Percentiles rank a stretch among this genome's conserved stretches.
Conservation (phyloP, 2,113 vertebrate genomes). For the human region DNA sequence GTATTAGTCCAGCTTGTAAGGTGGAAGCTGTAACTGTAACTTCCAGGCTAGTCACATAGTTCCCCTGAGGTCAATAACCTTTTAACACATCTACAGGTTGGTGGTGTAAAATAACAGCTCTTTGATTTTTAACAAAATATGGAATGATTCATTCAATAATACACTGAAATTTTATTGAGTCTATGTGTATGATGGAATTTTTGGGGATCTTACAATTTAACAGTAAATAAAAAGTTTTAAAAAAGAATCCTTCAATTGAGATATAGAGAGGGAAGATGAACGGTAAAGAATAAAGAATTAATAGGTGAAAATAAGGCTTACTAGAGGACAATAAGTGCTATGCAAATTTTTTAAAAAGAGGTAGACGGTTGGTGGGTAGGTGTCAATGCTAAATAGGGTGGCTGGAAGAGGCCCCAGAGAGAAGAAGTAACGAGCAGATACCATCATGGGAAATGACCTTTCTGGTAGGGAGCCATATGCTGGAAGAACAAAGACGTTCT, state of each 20-base stretch:
- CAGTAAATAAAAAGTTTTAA: background rate
- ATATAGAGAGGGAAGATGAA: background rate
- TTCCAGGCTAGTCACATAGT: background rate
- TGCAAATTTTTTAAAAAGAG: background rate
- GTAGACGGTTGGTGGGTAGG: background rate
- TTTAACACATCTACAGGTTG: background rate
- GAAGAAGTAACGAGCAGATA: background rate
- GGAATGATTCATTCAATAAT: background rate
- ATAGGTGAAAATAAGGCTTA: background rate
- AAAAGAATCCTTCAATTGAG: background rate
- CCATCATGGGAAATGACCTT: background rate
- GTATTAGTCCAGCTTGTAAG: background rate
- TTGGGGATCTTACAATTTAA: background rate
- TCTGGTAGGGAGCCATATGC: accelerated
- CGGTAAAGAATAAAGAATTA: background rate
- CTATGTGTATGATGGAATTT: background rate
- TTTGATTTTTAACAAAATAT: background rate
- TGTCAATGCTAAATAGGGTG: background rate
- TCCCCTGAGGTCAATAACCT: background rate
- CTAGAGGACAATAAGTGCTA: background rate
- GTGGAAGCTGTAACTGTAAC: accelerated
- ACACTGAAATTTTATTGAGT: background rate
- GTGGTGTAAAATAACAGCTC: background rate
- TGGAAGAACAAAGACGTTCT: background rate
- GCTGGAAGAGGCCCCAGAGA: background rate